Base-by-base conservation (phyloP, 2,888 invertebrate species). In the Sesamia inferens region DNA sequence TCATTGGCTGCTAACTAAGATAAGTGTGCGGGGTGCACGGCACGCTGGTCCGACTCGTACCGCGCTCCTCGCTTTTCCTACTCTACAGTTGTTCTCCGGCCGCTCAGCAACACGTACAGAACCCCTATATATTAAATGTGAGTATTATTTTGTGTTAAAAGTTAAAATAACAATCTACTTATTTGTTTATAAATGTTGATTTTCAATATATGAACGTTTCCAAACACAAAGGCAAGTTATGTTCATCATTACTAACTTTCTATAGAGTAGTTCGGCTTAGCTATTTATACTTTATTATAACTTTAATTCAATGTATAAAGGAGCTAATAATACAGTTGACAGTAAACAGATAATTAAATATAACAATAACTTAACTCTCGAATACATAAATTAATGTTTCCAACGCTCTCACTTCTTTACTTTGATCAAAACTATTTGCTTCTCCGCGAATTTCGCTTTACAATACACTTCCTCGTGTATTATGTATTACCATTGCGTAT, bases 1-100 rank as follows among this genome's bases (percentile, higher is more conserved):
- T 87, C 86, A 88, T 89, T 90, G 89, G 89, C 79, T 79, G 78
- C 70, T 82, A 70, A 71, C 72, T 54, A 79, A 84, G 88, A 86
- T 89, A 88, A 88, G 82, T 84, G 80, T 72, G 77, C 63, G 64
- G 68, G 57, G 66, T 57, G 66, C 79, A 68, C 75, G 75, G 68
- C 70, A 24, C 74, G 64, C 75, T 65, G 64, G 61, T 72, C 68
- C 47, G 48, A 63, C 22, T 62, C 79, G 67, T 66, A 68, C 64
- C 73, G 74, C 75, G 68, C 82, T 77, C 71, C 75, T 72, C 75
- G 39, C 74, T 72, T 68, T 71, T 67, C 84, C 74, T 76, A 66
- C 71, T 42, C 39, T 71, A 81, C 82, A 86, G 83, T 88, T 66
- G 76, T 74, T 67, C 68, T 59, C 71, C 69, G 78, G 69, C 78